These are phyloP conservation scores for Tenodera sinensis DNA, from an alignment of 2,888 invertebrate species.

Conservation along the genomic window DNA sequence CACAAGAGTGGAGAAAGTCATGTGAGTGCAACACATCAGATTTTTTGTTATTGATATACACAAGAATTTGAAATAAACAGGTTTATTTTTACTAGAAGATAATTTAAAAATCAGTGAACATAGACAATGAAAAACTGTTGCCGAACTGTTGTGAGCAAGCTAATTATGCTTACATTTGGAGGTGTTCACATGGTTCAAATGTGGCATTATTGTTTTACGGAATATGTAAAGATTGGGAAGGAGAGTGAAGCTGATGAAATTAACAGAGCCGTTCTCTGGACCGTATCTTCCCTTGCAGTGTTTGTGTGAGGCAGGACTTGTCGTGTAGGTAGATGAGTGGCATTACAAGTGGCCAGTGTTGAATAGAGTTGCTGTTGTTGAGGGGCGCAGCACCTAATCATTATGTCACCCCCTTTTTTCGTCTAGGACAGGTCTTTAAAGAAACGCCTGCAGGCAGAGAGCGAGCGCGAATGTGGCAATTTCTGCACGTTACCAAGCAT, in stretches of 20 bases:
- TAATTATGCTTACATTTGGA: no score
- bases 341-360: neutral
- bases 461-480: neutral
- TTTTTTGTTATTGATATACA: no score
- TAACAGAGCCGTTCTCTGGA: neutral
- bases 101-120: no score
- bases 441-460: neutral
- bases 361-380: neutral
- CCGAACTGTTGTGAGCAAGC: no score
- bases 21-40: no score
- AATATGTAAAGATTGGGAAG: no score
- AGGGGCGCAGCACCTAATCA: neutral
- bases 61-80: no score
- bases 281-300: neutral
- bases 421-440: neutral
- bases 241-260: neutral
- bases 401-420: neutral
- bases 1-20: no score
- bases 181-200: no score
- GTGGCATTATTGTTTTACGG: no score
- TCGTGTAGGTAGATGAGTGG: neutral
- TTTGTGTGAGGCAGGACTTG: neutral
- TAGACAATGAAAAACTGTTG: no score
- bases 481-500: neutral
- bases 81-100: no score